phyloP scores from a whole-genome alignment of 53 echinoderm and acorn worm genomes.

The Glandiceps talaboti region DNA sequence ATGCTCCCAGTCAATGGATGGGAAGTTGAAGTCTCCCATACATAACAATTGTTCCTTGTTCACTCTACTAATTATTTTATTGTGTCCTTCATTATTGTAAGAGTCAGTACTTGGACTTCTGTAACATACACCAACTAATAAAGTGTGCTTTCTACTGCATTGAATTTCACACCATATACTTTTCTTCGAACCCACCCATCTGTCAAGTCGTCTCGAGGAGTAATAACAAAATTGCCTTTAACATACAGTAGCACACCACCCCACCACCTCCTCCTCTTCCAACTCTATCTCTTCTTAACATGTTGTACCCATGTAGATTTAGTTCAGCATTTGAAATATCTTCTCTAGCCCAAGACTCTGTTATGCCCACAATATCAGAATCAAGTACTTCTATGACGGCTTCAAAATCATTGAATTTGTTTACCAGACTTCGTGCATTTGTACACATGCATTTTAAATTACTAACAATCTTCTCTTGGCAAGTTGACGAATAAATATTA shows the following conservation, averaged over 20 bases:
- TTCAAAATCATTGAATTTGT: slow-evolving; percentile 25
- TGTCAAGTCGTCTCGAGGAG: slow-evolving; percentile 10
- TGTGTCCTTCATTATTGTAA: slow-evolving; percentile 13
- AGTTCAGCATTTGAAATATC: slow-evolving; percentile 24
- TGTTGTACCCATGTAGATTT: slow-evolving; percentile 16
- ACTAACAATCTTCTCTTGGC: not conserved
- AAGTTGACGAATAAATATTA: not conserved
- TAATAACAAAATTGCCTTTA: slow-evolving; percentile 9
- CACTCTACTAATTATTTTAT: not conserved
- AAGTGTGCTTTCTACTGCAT: slow-evolving; percentile 6
- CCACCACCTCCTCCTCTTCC: slow-evolving; percentile 16
- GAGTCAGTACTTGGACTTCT: slow-evolving; percentile 11
- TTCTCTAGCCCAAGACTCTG: slow-evolving; percentile 24
- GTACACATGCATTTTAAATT: slow-evolving; percentile 19
- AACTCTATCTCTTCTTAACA: slow-evolving; percentile 10
- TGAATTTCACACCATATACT: slow-evolving; percentile 4
- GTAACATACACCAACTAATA: slow-evolving; percentile 25
- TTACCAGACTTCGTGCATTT: slow-evolving; percentile 23
- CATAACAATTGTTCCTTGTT: slow-evolving; percentile 3
- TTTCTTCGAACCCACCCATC: slow-evolving; percentile 6
- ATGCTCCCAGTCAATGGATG: slow-evolving; percentile 28
- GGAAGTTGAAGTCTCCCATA: slow-evolving; percentile 10
- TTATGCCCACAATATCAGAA: slow-evolving; percentile 24
- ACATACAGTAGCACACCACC: slow-evolving; percentile 21
- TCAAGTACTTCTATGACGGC: slow-evolving; percentile 8